Conservation (phyloP, 2,797 vertebrate species). For the Discoglossus pictus region DNA sequence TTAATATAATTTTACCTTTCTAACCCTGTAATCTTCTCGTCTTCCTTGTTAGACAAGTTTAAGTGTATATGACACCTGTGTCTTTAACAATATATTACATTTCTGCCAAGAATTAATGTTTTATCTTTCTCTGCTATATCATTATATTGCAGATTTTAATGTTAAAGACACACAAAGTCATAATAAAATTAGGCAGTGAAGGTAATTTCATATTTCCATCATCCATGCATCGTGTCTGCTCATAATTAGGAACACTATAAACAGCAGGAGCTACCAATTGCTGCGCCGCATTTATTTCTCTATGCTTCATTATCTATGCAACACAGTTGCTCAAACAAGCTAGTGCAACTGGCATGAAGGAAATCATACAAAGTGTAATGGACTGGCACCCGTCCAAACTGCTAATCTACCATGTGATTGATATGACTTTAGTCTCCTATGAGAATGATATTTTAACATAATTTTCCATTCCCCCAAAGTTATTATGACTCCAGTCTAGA, state of each 20-base stretch:
- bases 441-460: conserved; percentile 57
- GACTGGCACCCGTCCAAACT: conserved; percentile 62
- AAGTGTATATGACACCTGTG: conserved; percentile 27
- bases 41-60: conserved; percentile 33
- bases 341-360: conserved; percentile 66
- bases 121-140: conserved; percentile 8
- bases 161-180: conserved; percentile 46
- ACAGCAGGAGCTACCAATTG: conserved; percentile 49
- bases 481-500: conserved; percentile 60
- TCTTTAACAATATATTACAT: conserved; percentile 17
- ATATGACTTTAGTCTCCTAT: conserved; percentile 56
- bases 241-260: conserved; percentile 45
- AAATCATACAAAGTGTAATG: conserved; percentile 56
- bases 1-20: conserved; percentile 1
- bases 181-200: conserved; percentile 54
- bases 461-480: conserved; percentile 59
- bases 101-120: conserved; percentile 20
- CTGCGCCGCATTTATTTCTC: conserved; percentile 60
- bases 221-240: conserved; percentile 44
- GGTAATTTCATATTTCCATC: conserved; percentile 56
- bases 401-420: conserved; percentile 60
- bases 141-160: conserved; percentile 29
- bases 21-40: conserved; percentile 36
- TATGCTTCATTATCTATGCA: conserved; percentile 64
- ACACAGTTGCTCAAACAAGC: conserved; percentile 61